Base-by-base conservation (phyloP, 1,140 invertebrate genomes). In the Leucophenga varia region DNA sequence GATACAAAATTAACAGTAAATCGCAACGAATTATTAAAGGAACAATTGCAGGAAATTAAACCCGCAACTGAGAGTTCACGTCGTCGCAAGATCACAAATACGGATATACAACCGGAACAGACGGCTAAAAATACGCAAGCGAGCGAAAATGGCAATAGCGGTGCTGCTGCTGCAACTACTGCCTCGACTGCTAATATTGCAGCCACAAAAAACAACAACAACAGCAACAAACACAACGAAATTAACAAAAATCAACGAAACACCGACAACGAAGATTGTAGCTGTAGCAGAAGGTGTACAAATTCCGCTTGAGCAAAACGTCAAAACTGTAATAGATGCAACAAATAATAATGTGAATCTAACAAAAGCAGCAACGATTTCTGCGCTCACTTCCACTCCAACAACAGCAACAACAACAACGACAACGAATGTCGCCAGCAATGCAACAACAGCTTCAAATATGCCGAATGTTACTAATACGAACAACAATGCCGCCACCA, bases 401-500 rank as follows among this genome's bases (percentile, higher is more conserved):
- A 9, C n/a, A 9, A 42, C 25, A 13, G 14, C 31, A 1, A 16
- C 13, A 42, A 32, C n/a, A 17, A 14, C 18, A 22, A 28, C 43
- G 2, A 18, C 31, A 5, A 17, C 12, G 6, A 35, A 30, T 19
- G 22, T 36, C 30, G 3, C 9, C 14, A 12, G 21, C 9, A 34
- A n/a, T 3, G 18, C 37, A 38, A 38, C 4, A 21, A 9, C 43
- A 32, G n/a, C 39, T 10, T 1, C 21, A n/a, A 52, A 52, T 6
- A 25, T 14, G 8, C 18, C 25, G 34, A 44, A 45, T 17, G 21
- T 36, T 6, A 36, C 45, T 37, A 51, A 49, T 17, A 46, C 42
- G 13, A 46, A 34, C 3, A 14, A 9, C 12, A 31, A 2, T 39
- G 21, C 6, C 6, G 42, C 30, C 7, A 47, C 32, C 17, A 44